Percentiles rank a stretch among this genome's conserved stretches.
These are phyloP conservation scores for Pseudocheirus occidentalis DNA, from an alignment of 2,797 vertebrate genomes.

Conservation along the genomic window DNA sequence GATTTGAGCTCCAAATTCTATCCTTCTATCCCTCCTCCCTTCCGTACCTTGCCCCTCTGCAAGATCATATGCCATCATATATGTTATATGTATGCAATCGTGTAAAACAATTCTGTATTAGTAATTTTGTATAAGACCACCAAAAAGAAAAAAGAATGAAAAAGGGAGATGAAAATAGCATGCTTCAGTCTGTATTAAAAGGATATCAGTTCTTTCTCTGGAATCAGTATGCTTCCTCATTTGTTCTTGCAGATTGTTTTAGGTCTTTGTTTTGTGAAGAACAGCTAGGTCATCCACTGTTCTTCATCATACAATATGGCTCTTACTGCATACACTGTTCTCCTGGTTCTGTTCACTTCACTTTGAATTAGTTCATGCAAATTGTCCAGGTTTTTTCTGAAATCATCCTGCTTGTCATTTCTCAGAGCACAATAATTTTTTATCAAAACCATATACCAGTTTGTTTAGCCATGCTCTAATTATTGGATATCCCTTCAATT, in stretches of 20 bases:
- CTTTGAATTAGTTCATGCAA: background rate
- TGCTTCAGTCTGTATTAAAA: background rate
- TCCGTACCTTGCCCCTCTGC: background rate
- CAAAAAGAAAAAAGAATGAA: background rate
- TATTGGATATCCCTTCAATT: background rate
- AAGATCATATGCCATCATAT: too few species aligned
- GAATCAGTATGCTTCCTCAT: background rate
- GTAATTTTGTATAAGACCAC: background rate
- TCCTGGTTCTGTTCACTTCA: background rate
- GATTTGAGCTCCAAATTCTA: background rate
- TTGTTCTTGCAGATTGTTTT: background rate
- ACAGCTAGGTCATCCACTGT: background rate
- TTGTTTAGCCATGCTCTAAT: background rate
- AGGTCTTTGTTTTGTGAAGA: background rate
- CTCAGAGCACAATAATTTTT: background rate
- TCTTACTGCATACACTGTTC: background rate
- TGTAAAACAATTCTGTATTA: background rate
- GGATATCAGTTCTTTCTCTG: background rate
- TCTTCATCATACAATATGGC: background rate
- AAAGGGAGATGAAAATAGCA: background rate
- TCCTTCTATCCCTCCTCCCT: background rate
- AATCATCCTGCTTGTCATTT: background rate
- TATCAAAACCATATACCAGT: background rate
- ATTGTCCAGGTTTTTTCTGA: background rate
- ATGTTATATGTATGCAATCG: background rate